Evolutionary conservation across 2,113 vertebrate species (phyloP).

Genomic region (Isichthys henryi): DNA sequence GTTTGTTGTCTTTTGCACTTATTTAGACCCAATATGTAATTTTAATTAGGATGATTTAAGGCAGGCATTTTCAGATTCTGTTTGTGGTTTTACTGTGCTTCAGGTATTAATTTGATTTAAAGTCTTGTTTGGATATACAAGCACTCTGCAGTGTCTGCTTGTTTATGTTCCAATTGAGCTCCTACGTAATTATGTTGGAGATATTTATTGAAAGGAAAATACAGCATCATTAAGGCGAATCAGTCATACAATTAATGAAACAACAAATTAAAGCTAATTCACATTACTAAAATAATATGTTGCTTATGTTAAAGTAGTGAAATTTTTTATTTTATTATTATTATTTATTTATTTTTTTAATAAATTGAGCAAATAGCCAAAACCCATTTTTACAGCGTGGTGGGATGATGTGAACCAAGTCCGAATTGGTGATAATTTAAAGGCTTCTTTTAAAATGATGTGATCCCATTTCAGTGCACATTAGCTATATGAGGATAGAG

Average conservation of each 20-base stretch:
- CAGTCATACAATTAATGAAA: slow-evolving; percentile 8
- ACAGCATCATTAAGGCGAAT: slow-evolving; percentile 1
- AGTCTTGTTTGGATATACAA: background rate
- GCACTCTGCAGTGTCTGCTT: background rate
- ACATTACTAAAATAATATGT: background rate
- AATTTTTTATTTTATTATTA: background rate
- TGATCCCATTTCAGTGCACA: background rate
- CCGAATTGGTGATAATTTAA: background rate
- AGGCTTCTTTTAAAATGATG: background rate
- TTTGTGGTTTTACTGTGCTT: background rate
- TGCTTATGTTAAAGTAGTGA: background rate
- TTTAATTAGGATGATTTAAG: slow-evolving; percentile 6
- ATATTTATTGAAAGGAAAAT: slow-evolving; percentile 4
- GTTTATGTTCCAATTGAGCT: background rate
- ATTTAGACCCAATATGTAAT: background rate
- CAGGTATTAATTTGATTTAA: background rate
- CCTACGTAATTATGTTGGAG: background rate
- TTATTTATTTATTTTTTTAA: background rate
- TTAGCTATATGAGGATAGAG: background rate
- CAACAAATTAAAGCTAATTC: background rate
- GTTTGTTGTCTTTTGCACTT: background rate
- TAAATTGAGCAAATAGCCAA: background rate
- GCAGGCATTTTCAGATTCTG: background rate
- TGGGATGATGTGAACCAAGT: background rate
- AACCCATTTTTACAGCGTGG: background rate